Evolutionary conservation across 1,140 invertebrate genomes (phyloP), one percentile per base, ranked within the genome.

Genomic region (Drosophila mayri): DNA sequence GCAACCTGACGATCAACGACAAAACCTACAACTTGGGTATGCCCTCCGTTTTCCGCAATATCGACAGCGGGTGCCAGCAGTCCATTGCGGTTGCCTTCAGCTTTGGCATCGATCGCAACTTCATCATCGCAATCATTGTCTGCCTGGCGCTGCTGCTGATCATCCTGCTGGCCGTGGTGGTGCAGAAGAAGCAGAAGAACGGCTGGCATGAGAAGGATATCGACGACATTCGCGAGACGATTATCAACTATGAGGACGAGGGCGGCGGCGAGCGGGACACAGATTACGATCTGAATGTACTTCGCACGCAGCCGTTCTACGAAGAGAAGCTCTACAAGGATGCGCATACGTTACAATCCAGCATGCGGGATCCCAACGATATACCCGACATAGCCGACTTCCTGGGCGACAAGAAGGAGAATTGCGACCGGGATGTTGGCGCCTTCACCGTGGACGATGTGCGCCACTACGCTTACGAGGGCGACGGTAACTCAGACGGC

Each of bases 191-290:
- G 37, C 95, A 96, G 79, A 95, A 96, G 11, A 97, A 98, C 88
- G 97, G 98, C 65, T 95, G 96, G 79, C 96, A 97, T 37, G 95
- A 95, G 86, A 98, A 98, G 91, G 98, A 99, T 87, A 95, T 98
- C 79, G 98, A 99, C 91, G 98, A 99, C 92, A 98, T 99, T 38
- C 94, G 98, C 72, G 98, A 99, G 93, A 99, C 98, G 86, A 99
- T 99, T 72, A 99, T 99, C 70, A 97, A 97, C 83, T 99, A 99
- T 90, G 97, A 99, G 92, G 98, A 99, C 84, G 98, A 99, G 93
- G 98, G 98, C 40, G 98, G 97, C 86, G 98, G 98, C 78, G 98
- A 99, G 93, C 97, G 97, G 16, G 98, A 99, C 90, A 97, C 98
- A 2, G 97, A 97, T 8, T 99, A 98, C 92, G 98, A 99, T 92